Evolutionary conservation across 2,888 invertebrate genomes (phyloP).

Genomic region (Cylindroiulus punctatus): DNA sequence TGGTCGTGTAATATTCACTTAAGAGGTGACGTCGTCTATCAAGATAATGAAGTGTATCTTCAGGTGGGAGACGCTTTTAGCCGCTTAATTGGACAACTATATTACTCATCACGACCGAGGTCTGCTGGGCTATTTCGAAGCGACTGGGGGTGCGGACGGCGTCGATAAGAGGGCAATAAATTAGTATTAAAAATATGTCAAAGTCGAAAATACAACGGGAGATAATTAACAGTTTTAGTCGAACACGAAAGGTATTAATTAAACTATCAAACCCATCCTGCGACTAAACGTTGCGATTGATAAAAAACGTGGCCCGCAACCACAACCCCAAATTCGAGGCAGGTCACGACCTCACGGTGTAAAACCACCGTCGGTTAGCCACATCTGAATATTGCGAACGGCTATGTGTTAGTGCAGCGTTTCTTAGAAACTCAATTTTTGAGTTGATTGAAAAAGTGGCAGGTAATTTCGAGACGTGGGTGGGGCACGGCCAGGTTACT

Average conservation of each 20-base stretch:
- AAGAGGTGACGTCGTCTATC: slow-evolving; percentile 40
- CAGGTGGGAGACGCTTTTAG: slow-evolving; percentile 26
- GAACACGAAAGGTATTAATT: slow-evolving; percentile 37
- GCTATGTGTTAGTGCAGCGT: background rate
- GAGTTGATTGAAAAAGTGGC: background rate
- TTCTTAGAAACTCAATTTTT: slow-evolving; percentile 7
- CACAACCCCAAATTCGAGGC: background rate
- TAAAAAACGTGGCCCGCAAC: background rate
- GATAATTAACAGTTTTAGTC: slow-evolving; percentile 13
- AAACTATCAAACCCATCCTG: background rate
- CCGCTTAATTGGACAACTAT: slow-evolving; percentile 32
- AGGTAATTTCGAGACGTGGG: slow-evolving; percentile 28
- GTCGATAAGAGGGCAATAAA: slow-evolving; percentile 40
- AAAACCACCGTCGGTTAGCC: background rate
- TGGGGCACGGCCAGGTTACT: slow-evolving; percentile 3
- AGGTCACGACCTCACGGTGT: background rate
- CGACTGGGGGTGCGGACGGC: background rate
- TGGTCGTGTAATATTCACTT: slow-evolving; percentile 10
- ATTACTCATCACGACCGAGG: slow-evolving; percentile 38
- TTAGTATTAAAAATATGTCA: slow-evolving; percentile 41
- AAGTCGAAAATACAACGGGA: background rate
- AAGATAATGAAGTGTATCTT: slow-evolving; percentile 45
- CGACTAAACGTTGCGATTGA: background rate
- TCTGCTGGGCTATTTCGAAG: background rate
- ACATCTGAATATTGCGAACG: background rate